These are phyloP conservation scores for Lumbricus terrestris DNA, from an alignment of 2,888 invertebrate species.

Conservation along the genomic window DNA sequence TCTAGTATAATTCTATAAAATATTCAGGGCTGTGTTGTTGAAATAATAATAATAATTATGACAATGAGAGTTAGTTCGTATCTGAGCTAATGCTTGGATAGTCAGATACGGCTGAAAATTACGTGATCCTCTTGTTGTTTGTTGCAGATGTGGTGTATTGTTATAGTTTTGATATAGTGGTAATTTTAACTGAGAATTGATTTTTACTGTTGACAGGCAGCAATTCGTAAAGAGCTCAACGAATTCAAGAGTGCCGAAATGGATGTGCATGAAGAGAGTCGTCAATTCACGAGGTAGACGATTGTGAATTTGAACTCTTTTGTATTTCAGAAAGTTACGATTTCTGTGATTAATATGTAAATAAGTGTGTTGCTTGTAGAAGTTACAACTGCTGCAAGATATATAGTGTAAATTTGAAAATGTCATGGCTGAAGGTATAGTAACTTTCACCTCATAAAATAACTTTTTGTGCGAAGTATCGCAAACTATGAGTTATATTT, in stretches of 20 bases:
- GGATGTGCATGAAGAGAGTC: slow-evolving; percentile 97
- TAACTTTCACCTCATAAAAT: neutral
- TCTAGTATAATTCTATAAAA: neutral
- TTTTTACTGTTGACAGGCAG: slow-evolving; percentile 66
- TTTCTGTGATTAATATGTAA: neutral
- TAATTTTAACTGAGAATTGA: neutral
- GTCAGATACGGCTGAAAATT: too few relatives aligned
- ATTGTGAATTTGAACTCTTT: neutral
- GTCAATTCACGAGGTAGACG: slow-evolving; percentile 71
- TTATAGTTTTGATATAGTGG: neutral
- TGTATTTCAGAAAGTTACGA: neutral
- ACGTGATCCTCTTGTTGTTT: too few relatives aligned
- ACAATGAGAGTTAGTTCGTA: too few relatives aligned
- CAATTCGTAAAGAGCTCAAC: slow-evolving; percentile 95
- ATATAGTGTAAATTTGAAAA: neutral
- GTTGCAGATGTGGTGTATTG: neutral
- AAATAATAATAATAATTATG: too few relatives aligned
- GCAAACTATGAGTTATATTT: neutral
- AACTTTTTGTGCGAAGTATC: neutral
- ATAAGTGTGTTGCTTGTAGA: neutral
- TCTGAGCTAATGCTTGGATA: too few relatives aligned
- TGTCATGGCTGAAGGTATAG: neutral
- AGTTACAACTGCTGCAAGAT: neutral
- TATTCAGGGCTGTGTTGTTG: neutral
- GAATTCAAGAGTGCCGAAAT: slow-evolving; percentile 98